Percentiles rank a stretch among this genome's conserved stretches.
Evolutionary conservation across 2,888 invertebrate genomes (phyloP).

Genomic region (Drosophila differens): DNA sequence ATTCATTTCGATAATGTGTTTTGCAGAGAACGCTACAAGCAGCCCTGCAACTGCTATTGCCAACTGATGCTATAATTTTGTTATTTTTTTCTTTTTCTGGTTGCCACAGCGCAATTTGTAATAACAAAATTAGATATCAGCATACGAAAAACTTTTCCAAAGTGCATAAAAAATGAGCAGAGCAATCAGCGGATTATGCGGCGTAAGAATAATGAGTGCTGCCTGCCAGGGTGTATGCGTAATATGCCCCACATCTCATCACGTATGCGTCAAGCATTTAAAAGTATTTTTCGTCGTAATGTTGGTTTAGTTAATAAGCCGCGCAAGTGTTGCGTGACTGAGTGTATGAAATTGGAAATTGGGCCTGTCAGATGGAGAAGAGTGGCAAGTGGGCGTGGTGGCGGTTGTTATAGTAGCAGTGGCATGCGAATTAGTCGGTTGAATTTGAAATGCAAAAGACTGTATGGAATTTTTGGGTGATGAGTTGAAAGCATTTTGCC

Average conservation of each 20-base stretch:
- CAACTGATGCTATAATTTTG: conserved; percentile 10
- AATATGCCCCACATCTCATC: conserved; percentile 40
- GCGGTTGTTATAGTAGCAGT: not conserved
- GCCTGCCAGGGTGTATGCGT: conserved; percentile 41
- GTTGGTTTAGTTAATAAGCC: conserved; percentile 54
- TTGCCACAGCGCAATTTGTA: conserved; percentile 44
- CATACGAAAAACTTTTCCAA: conserved; percentile 43
- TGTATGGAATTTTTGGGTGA: conserved; percentile 23
- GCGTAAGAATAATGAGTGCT: conserved; percentile 52
- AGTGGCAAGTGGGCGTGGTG: conserved; percentile 5
- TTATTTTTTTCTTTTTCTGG: conserved; percentile 4
- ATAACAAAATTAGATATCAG: conserved; percentile 60
- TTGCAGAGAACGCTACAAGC: conserved; percentile 31
- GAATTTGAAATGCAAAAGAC: conserved; percentile 39
- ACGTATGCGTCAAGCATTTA: conserved; percentile 48
- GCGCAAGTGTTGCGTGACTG: conserved; percentile 46
- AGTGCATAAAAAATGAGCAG: conserved; percentile 59
- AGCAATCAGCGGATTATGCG: conserved; percentile 57
- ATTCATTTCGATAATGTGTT: conserved; percentile 68
- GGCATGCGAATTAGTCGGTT: conserved; percentile 36
- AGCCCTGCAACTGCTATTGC: conserved; percentile 17
- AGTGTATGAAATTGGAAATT: conserved; percentile 50
- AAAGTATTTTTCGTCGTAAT: conserved; percentile 57
- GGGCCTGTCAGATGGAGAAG: conserved; percentile 31
- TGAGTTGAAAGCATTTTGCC: conserved; percentile 50